Conservation (phyloP, 2,113 vertebrate genomes). For the Cyanocitta stelleri region DNA sequence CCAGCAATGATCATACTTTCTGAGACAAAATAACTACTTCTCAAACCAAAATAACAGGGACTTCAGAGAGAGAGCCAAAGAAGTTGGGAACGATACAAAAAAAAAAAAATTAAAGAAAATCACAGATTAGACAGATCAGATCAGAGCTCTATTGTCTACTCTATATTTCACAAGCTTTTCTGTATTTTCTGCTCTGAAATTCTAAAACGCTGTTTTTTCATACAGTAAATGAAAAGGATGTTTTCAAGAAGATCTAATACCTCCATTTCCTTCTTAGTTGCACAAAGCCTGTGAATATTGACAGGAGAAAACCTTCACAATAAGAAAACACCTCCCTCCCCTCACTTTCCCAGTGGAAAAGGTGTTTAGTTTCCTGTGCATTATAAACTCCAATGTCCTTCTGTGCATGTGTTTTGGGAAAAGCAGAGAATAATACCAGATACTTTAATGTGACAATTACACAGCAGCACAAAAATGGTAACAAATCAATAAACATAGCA, state of each 20-base stretch:
- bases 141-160: not conserved
- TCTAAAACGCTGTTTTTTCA: not conserved
- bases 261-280: not conserved
- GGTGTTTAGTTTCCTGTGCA: not conserved
- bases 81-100: not conserved
- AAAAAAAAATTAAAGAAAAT: not conserved
- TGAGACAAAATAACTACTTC: not conserved
- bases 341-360: not conserved
- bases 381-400: not conserved
- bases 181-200: not conserved
- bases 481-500: not conserved
- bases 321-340: not conserved
- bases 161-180: not conserved
- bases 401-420: not conserved
- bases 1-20: not conserved
- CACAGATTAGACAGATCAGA: not conserved
- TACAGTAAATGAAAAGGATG: not conserved
- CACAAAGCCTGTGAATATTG: not conserved
- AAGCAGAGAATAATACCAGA: not conserved
- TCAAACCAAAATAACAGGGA: not conserved
- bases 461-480: not conserved
- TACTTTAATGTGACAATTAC: not conserved
- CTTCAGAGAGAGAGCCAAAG: not conserved
- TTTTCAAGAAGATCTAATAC: not conserved
- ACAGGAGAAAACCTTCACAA: not conserved